Conservation (phyloP, 2,113 vertebrate genomes). For the Xiphophorus couchianus region DNA sequence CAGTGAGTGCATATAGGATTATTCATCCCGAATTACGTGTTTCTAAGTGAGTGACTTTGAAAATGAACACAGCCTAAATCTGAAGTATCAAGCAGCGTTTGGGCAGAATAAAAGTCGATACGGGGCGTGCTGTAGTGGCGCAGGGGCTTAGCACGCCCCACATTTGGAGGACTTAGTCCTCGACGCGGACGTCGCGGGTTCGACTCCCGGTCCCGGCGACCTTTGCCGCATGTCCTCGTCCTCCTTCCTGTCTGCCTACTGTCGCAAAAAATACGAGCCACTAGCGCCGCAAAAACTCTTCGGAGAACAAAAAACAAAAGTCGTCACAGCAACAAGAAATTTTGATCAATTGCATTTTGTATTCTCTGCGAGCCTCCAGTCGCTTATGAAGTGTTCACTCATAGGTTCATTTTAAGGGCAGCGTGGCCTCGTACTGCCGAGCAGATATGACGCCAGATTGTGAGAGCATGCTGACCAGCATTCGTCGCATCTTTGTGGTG, state of each 20-base stretch:
- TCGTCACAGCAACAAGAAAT: slow-evolving; percentile 27
- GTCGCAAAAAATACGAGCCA: too few species aligned
- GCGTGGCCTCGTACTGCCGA: neutral
- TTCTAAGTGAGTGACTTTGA: neutral
- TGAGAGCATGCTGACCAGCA: neutral
- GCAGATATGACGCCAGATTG: neutral
- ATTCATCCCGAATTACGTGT: neutral
- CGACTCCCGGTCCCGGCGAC: too few species aligned
- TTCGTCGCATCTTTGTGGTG: neutral
- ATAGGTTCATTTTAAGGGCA: neutral
- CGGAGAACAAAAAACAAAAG: neutral
- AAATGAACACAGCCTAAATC: neutral
- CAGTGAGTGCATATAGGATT: neutral
- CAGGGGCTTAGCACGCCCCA: too few species aligned
- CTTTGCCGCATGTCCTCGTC: too few species aligned
- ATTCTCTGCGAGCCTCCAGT: neutral
- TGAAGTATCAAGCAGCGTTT: neutral
- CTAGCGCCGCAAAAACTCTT: too few species aligned
- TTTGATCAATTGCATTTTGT: slow-evolving; percentile 19
- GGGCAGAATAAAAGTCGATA: slow-evolving; percentile 7
- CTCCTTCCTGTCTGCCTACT: too few species aligned
- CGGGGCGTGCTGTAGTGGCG: too few species aligned
- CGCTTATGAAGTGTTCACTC: neutral
- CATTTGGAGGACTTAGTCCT: too few species aligned
- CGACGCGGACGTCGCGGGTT: too few species aligned